phyloP scores from a whole-genome alignment of 2,113 vertebrate species.

The Elephantulus edwardii region DNA sequence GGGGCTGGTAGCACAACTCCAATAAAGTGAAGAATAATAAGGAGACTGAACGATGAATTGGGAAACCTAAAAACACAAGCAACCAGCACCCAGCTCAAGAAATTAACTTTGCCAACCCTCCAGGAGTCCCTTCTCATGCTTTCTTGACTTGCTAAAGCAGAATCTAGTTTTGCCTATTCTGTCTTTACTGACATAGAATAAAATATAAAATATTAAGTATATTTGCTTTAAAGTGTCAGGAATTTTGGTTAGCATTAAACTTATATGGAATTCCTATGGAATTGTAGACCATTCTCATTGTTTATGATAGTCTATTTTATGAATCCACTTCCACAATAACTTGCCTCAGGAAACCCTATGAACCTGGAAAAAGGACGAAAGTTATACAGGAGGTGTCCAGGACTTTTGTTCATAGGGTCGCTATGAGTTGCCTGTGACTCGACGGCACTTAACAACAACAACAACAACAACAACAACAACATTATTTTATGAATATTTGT shows the following conservation, averaged over 20 bases:
- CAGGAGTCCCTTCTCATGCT: fast-evolving
- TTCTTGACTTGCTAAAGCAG: not conserved
- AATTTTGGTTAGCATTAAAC: not conserved
- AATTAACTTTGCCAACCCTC: not conserved
- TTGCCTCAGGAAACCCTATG: no score
- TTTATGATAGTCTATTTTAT: not conserved
- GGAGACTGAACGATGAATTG: not conserved
- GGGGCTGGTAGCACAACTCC: no score
- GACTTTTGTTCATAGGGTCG: no score
- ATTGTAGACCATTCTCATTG: not conserved
- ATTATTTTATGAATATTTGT: no score
- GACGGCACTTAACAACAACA: no score
- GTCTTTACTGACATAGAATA: not conserved
- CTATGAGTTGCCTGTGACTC: no score
- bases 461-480: no score
- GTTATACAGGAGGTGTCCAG: no score
- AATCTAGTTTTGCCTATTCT: not conserved
- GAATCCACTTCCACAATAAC: no score
- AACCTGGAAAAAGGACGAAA: no score
- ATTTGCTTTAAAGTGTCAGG: not conserved
- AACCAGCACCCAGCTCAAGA: not conserved
- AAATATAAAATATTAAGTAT: not conserved
- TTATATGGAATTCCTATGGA: not conserved
- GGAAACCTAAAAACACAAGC: not conserved
- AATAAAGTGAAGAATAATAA: not conserved